phyloP scores from a whole-genome alignment of 2,797 vertebrate genomes.

The Podarcis siculus region DNA sequence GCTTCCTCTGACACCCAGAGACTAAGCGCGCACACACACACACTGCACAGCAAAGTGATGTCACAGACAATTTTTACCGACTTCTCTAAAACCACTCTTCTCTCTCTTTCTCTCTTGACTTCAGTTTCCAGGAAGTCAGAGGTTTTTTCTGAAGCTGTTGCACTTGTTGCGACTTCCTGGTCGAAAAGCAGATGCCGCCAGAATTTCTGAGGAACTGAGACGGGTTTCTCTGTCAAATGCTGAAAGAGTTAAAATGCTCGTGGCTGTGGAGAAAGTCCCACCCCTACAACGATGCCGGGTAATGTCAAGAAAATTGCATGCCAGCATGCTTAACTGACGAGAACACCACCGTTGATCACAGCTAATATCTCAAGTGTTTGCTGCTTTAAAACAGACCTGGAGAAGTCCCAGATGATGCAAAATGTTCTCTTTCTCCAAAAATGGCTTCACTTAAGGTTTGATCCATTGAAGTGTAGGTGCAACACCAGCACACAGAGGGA shows the following conservation, averaged over 20 bases:
- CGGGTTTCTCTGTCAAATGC: slow-evolving; percentile 19
- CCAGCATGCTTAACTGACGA: neutral
- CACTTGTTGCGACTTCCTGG: slow-evolving; percentile 72
- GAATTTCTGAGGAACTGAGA: slow-evolving; percentile 15
- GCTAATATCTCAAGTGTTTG: neutral
- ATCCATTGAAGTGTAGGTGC: neutral
- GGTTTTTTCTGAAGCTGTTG: slow-evolving; percentile 67
- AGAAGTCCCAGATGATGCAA: neutral
- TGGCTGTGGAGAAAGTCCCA: neutral
- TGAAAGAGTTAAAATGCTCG: neutral
- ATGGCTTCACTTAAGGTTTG: neutral
- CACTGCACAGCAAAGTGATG: slow-evolving; percentile 78
- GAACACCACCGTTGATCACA: neutral
- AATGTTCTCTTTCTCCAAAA: too few relatives aligned
- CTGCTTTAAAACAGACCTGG: neutral
- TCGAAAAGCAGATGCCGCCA: slow-evolving; percentile 48
- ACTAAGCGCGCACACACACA: slow-evolving; percentile 77
- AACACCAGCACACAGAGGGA: neutral
- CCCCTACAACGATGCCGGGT: too few relatives aligned
- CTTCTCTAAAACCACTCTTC: slow-evolving; percentile 76
- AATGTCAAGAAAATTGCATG: neutral
- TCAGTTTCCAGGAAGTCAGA: slow-evolving; percentile 80
- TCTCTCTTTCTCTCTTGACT: slow-evolving; percentile 10
- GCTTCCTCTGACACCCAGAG: slow-evolving; percentile 85
- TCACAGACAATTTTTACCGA: slow-evolving; percentile 80